Evolutionary conservation across 37 sponge, comb jelly and placozoan genomes (phyloP), one percentile per base, ranked within the genome.

Genomic region (Halisarca cf. caerulea): DNA sequence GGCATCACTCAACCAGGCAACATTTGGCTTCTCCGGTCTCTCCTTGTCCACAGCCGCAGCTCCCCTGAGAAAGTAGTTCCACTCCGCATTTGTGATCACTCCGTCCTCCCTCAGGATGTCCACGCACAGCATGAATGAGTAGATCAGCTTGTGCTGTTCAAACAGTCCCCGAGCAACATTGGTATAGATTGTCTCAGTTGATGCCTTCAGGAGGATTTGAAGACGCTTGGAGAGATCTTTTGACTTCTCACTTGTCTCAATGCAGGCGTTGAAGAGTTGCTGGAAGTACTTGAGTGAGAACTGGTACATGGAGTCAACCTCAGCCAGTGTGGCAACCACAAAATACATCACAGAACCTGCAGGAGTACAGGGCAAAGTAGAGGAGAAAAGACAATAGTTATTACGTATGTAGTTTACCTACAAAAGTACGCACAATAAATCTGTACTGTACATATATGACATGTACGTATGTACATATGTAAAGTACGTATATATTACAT

Each of bases 281-380:
- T 71, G 73, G 91, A 99, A 99, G 74, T 97, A 99, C 82, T 99
- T 97, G 44, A 99, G 94, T 21, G 99, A 99, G 91, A 88, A 99
- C 82, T 99, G 99, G 90, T 99, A 99, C 99, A 99, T 99, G 0
- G 99, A 97, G 75, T 99, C 99, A 9, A 99, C 90, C 59, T 97
- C 97, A 45, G 96, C 94, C 80, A 99, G 84, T 0, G 84, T 88
- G 18, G 99, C 97, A 23, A 97, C 94, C 25, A 96, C 97, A 88
- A 99, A 99, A 85, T 95, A 99, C 88, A 99, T 93, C 41, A 99
- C 92, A 38, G 97, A 97, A 21, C 96, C 87, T 87, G 59, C 69
- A 42, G 62, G 2, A 32, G 17, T 11, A 55, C 11, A 17, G 17
- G 57, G 17, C n/a, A n/a, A n/a, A n/a, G n/a, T n/a, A n/a, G n/a